A percentile compares a stretch with the other conserved stretches of the same genome.
phyloP scores from a whole-genome alignment of 2,113 vertebrate species.

The Notarius quadriscutis region DNA sequence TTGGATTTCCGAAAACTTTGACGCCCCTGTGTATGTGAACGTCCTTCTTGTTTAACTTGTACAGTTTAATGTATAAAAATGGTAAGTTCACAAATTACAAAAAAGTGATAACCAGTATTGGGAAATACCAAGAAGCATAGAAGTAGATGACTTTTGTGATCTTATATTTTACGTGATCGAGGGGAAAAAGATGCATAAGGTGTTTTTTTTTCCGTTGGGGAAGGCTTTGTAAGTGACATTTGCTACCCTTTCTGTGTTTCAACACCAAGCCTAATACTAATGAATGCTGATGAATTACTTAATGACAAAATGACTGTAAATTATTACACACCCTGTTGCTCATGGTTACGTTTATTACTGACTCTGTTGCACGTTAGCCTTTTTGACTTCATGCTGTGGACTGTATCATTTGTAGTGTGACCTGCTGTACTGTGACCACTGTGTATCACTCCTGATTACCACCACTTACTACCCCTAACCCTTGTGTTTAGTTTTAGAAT shows the following conservation, averaged over 20 bases:
- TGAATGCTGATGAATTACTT: background rate
- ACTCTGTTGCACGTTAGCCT: background rate
- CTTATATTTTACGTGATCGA: background rate
- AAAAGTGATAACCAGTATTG: background rate
- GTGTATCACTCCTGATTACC: background rate
- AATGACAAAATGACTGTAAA: slow-evolving; percentile 5
- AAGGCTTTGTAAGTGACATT: background rate
- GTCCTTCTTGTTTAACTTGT: background rate
- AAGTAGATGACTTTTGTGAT: background rate
- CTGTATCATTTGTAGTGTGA: background rate
- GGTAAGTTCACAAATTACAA: background rate
- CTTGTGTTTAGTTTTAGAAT: background rate
- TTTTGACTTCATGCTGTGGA: background rate
- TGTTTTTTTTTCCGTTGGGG: background rate
- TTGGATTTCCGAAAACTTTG: slow-evolving; percentile 7
- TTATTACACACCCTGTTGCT: background rate
- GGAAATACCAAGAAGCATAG: background rate
- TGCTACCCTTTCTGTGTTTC: background rate
- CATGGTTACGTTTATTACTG: background rate
- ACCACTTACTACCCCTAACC: background rate
- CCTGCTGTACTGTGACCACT: background rate
- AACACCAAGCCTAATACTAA: background rate
- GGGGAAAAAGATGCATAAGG: background rate
- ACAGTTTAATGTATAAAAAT: background rate
- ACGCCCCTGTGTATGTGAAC: background rate